Base-by-base conservation (phyloP, 2,888 invertebrate species). In the Drosophila prolongata region DNA sequence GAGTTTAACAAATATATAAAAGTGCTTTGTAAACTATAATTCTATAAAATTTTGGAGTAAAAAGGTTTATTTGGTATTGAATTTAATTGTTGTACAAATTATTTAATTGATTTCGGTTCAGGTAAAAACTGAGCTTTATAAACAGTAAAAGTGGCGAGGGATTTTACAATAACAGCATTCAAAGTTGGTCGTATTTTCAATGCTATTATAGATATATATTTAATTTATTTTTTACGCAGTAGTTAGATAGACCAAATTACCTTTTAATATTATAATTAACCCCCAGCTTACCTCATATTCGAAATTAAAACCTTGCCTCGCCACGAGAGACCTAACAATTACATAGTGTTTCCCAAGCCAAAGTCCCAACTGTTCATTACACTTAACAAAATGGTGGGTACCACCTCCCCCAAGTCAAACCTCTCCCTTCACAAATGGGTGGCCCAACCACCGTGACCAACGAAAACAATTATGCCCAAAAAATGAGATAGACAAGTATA, bases 401-500 rank as follows among this genome's bases (percentile, higher is more conserved):
- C 27, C 2, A 16, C 38, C 44, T 16, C 27, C 24, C 47, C 47
- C 34, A 43, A 10, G 2, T 11, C 27, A 9, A 13, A 14, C 6
- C 30, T 11, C 19, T 13, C 43, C 16, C 30, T 42, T 37, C n/a
- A 24, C 19, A 43, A 24, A 49, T 37, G 66, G 30, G 30, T 40
- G 52, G 47, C 71, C 75, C 55, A 65, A 42, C 50, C 60, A 72
- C 19, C 50, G 43, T 71, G 56, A 75, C 68, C 67, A 66, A 64
- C 75, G 52, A 71, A 87, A 81, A 85, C 90, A 85, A 85, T 85
- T 85, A 89, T 68, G 69, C 58, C 62, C 49, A 54, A 66, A 71
- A 76, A 64, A 74, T 66, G 57, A 64, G 42, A 59, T 35, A 57
- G 67, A 68, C 66, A 71, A 27, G 70, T 66, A 57, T 46, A 70